These are phyloP conservation scores for Apis cerana DNA, from an alignment of 1,140 invertebrate species.

Conservation along the genomic window DNA sequence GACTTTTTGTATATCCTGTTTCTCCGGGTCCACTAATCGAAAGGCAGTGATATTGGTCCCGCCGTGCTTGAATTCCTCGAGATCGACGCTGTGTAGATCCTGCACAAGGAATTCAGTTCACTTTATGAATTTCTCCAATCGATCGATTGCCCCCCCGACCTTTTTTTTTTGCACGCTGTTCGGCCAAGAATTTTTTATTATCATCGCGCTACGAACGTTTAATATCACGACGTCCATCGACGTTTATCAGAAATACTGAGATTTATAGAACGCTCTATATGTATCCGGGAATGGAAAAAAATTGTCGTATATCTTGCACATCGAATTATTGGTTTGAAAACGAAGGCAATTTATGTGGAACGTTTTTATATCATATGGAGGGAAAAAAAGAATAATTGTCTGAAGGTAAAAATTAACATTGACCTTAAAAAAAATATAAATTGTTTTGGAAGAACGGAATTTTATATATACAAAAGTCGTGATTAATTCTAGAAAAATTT, in stretches of 20 bases:
- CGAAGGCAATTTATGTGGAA: neutral
- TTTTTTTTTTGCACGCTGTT: constrained; percentile 15
- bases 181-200: constrained; percentile 34
- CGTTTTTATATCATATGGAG: too few species aligned
- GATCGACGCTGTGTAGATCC: constrained; percentile 94
- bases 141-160: neutral
- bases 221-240: neutral
- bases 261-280: constrained; percentile 8
- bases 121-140: constrained; percentile 45
- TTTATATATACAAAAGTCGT: too few species aligned
- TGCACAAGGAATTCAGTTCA: constrained; percentile 72
- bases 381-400: fast-evolving
- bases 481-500: too few species aligned
- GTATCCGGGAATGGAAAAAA: neutral
- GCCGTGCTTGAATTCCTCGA: constrained; percentile 96
- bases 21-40: constrained; percentile 90
- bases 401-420: too few species aligned
- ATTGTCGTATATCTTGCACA: constrained; percentile 6
- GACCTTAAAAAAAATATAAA: too few species aligned
- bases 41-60: constrained; percentile 96
- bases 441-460: too few species aligned
- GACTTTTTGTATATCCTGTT: constrained; percentile 87
- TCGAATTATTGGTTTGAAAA: neutral
- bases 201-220: neutral
- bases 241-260: neutral